Evolutionary conservation across 2,888 invertebrate species (phyloP), one percentile per base, ranked within the genome.

Genomic region (Nesidiocoris tenuis): DNA sequence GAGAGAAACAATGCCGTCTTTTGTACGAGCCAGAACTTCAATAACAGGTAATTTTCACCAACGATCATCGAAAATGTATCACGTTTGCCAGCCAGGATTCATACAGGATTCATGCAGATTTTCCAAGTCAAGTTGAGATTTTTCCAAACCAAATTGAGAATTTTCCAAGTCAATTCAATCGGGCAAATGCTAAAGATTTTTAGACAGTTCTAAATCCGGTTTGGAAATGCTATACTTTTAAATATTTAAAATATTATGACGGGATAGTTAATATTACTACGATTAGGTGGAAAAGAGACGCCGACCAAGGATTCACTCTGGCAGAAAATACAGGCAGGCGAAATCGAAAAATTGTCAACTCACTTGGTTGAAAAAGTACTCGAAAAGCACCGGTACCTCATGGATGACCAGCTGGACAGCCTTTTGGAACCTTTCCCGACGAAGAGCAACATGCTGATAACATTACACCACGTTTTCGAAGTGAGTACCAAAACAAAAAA

Each of bases 1-100:
- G 55, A 86, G 84, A 80, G 83, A 83, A 56, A 84, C 86, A 78
- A 81, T 88, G 74, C 83, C 83, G 0, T 87, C 87, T 59, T 87
- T 85, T 80, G 81, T 82, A 74, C 79, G 80, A 18, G 77, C 66
- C 7, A 9, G 68, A 59, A 68, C n/a, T 2, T 23, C 65, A 25
- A 2, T 65, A 19, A 23, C 18, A 65, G 65, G 65, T 65, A 23
- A 39, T n/a, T n/a, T n/a, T n/a, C n/a, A n/a, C n/a, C n/a, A n/a
- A n/a, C n/a, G n/a, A n/a, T n/a, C n/a, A n/a, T n/a, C n/a, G n/a
- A n/a, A n/a, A n/a, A n/a, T n/a, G n/a, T n/a, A n/a, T n/a, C n/a
- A n/a, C n/a, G n/a, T n/a, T n/a, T n/a, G n/a, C n/a, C n/a, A n/a
- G n/a, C n/a, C n/a, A n/a, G n/a, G n/a, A n/a, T n/a, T n/a, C n/a